Conservation (phyloP, 53 echinoderm and acorn worm genomes). For the Pentamera pediparva region DNA sequence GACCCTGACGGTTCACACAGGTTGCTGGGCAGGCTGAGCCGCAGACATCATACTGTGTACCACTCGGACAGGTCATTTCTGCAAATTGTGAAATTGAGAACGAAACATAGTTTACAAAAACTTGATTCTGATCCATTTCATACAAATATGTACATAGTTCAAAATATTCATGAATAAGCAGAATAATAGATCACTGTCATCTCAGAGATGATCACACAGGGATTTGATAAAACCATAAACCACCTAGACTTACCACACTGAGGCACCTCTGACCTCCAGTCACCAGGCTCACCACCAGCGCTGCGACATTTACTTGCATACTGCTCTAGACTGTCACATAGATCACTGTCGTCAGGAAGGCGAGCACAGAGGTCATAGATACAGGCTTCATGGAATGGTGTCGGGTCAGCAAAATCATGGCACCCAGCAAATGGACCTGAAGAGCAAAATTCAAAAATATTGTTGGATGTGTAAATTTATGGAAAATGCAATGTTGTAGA, state of each 20-base stretch:
- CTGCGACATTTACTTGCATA: constrained; percentile 58
- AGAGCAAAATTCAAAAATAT: too few relatives aligned
- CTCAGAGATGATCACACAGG: too few relatives aligned
- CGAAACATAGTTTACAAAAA: too few relatives aligned
- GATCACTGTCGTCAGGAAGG: constrained; percentile 53
- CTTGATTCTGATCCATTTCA: too few relatives aligned
- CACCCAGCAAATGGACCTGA: constrained; percentile 70
- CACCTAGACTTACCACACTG: constrained; percentile 81
- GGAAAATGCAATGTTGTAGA: too few relatives aligned
- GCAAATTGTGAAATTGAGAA: too few relatives aligned
- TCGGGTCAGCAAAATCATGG: constrained; percentile 50
- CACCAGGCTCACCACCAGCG: constrained; percentile 47
- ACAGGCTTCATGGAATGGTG: constrained; percentile 49
- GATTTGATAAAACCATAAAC: too few relatives aligned
- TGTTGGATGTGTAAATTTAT: too few relatives aligned
- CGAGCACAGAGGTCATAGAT: constrained; percentile 67
- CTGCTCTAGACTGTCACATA: constrained; percentile 59
- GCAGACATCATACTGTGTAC: constrained; percentile 36
- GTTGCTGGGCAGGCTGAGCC: constrained; percentile 52
- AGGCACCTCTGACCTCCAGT: constrained; percentile 50
- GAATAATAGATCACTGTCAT: too few relatives aligned
- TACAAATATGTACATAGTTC: too few relatives aligned
- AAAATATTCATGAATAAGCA: too few relatives aligned
- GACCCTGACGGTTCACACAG: constrained; percentile 42
- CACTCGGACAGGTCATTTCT: constrained; percentile 46